A percentile compares a stretch with the other conserved stretches of the same genome.
Evolutionary conservation across 2,113 vertebrate genomes (phyloP).

Genomic region (Plectropomus leopardus): DNA sequence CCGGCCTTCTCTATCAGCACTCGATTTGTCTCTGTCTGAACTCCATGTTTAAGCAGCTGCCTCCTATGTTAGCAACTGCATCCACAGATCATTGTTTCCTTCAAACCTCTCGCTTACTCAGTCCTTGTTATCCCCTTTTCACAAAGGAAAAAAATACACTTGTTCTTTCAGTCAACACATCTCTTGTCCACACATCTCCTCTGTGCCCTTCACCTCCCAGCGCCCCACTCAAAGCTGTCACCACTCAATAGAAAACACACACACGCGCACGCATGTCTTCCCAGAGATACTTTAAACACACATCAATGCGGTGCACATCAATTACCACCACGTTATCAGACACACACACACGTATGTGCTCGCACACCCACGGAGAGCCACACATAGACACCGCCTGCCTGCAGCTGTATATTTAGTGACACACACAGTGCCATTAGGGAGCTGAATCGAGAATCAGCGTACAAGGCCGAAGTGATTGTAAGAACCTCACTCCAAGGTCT

Average conservation of each 20-base stretch:
- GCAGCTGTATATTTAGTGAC: constrained; percentile 71
- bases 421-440: constrained; percentile 70
- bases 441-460: constrained; percentile 68
- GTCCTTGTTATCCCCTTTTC: constrained; percentile 25
- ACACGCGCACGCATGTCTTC: constrained; percentile 38
- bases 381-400: constrained; percentile 40
- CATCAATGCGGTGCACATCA: constrained; percentile 32
- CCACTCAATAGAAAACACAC: constrained; percentile 34
- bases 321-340: constrained; percentile 17
- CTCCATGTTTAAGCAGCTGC: constrained; percentile 26
- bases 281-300: constrained; percentile 39
- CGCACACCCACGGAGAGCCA: constrained; percentile 23
- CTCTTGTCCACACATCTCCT: constrained; percentile 45
- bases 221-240: constrained; percentile 58
- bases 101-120: constrained; percentile 22
- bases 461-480: constrained; percentile 76
- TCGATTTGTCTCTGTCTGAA: background rate
- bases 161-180: constrained; percentile 56
- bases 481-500: constrained; percentile 76
- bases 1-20: background rate
- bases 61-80: constrained; percentile 2
- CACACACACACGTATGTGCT: constrained; percentile 25
- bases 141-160: constrained; percentile 33
- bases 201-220: constrained; percentile 61
- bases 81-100: constrained; percentile 26